Evolutionary conservation across 1,140 invertebrate species (phyloP).

Genomic region (Dinoponera quadriceps): DNA sequence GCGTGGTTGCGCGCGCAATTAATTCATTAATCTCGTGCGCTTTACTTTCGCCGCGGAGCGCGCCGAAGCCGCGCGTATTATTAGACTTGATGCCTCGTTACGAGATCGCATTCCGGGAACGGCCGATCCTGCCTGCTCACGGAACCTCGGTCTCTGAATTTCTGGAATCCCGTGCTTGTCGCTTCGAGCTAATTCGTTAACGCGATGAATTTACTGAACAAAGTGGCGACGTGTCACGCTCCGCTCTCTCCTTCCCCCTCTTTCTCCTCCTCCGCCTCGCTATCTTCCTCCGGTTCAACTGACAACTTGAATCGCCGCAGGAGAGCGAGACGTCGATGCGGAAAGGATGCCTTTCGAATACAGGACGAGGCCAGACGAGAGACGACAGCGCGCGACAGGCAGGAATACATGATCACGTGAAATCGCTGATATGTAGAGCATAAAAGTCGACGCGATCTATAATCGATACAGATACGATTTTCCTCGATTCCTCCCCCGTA

Average conservation of each 20-base stretch:
- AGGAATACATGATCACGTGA: too few relatives aligned
- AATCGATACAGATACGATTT: too few relatives aligned
- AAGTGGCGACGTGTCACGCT: conserved; percentile 56
- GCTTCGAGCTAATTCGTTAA: conserved; percentile 72
- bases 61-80: conserved; percentile 71
- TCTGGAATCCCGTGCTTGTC: conserved; percentile 78
- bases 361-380: not conserved
- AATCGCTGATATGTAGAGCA: not conserved
- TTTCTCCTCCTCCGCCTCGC: not conserved
- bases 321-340: not conserved
- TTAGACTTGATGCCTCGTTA: conserved; percentile 79
- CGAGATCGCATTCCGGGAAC: conserved; percentile 75
- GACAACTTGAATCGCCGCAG: not conserved
- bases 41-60: conserved; percentile 71
- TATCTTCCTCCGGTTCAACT: not conserved
- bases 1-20: not conserved
- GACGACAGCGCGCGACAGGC: not conserved
- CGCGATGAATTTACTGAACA: conserved; percentile 72
- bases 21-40: conserved; percentile 67
- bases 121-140: conserved; percentile 2
- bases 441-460: not conserved
- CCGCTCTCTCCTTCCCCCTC: not conserved
- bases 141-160: conserved; percentile 71
- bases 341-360: not conserved
- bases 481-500: too few relatives aligned